phyloP scores from a whole-genome alignment of 2,888 invertebrate genomes.

The Agelastica alni region DNA sequence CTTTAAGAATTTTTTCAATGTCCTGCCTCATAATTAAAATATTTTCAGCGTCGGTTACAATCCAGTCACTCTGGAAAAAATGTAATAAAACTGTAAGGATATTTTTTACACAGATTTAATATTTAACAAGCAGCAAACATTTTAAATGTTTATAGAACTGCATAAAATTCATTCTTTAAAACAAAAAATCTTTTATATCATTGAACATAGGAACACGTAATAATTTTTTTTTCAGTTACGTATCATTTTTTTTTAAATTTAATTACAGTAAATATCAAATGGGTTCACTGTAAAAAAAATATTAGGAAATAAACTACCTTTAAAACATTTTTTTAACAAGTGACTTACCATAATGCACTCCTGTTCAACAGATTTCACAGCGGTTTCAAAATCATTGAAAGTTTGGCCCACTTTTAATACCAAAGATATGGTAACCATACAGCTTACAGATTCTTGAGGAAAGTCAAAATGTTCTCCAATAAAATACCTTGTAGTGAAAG shows the following conservation, averaged over 20 bases:
- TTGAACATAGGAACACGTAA: no score
- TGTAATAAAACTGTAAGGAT: background rate
- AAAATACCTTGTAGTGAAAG: constrained; percentile 71
- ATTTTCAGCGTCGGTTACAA: constrained; percentile 63
- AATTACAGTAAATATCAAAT: no score
- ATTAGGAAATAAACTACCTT: no score
- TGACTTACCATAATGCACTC: constrained; percentile 48
- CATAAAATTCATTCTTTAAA: background rate
- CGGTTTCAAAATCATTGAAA: constrained; percentile 65
- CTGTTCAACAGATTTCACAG: constrained; percentile 67
- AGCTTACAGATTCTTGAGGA: constrained; percentile 64
- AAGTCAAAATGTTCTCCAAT: constrained; percentile 74
- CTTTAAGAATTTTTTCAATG: constrained; percentile 64
- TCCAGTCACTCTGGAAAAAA: constrained; percentile 59
- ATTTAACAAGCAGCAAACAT: no score
- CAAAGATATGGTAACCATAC: constrained; percentile 65
- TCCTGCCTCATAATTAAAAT: constrained; percentile 65
- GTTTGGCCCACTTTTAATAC: constrained; percentile 66
- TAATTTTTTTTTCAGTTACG: no score
- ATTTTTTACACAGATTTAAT: background rate
- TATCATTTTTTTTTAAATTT: no score
- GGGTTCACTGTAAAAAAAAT: no score
- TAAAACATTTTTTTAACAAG: no score
- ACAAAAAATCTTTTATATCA: no score
- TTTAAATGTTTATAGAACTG: no score